phyloP scores from a whole-genome alignment of 2,888 invertebrate genomes.

The Calephelis perditalis region DNA sequence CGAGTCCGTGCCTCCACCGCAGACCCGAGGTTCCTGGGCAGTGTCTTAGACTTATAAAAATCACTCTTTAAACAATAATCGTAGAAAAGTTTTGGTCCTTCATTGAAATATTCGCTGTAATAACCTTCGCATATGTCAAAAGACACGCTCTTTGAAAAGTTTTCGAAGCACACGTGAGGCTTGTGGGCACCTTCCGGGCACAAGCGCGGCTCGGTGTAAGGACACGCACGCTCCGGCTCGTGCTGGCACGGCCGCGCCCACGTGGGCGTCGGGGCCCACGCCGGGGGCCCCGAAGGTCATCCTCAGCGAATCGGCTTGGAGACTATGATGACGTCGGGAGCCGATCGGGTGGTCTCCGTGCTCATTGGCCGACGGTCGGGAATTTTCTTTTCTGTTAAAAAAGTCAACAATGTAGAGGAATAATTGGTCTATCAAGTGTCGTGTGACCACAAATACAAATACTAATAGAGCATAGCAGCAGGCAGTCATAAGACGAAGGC shows the following conservation, averaged over 20 bases:
- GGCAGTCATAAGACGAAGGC: too few relatives aligned
- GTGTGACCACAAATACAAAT: too few relatives aligned
- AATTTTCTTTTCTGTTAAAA: conserved; percentile 59
- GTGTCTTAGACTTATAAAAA: conserved; percentile 52
- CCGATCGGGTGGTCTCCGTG: conserved; percentile 91
- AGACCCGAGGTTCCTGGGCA: conserved; percentile 62
- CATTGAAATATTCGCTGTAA: conserved; percentile 62
- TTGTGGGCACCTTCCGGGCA: conserved; percentile 58
- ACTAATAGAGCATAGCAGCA: too few relatives aligned
- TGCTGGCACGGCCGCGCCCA: conserved; percentile 40
- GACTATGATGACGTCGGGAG: conserved; percentile 91
- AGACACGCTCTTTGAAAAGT: conserved; percentile 51
- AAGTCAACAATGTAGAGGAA: not conserved
- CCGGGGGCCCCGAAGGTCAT: conserved; percentile 69
- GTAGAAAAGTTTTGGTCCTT: conserved; percentile 54
- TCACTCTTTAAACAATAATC: conserved; percentile 70
- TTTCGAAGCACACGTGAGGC: conserved; percentile 42
- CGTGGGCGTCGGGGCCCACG: conserved; percentile 69
- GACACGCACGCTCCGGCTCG: too few relatives aligned
- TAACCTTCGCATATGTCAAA: conserved; percentile 59
- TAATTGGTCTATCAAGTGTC: too few relatives aligned
- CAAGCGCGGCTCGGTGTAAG: conserved; percentile 40
- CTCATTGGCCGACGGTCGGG: conserved; percentile 83
- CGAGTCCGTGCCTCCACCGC: conserved; percentile 48
- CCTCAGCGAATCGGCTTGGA: conserved; percentile 76